Base-by-base conservation (phyloP, 2,797 vertebrate genomes). In the Sebastes steindachneri region DNA sequence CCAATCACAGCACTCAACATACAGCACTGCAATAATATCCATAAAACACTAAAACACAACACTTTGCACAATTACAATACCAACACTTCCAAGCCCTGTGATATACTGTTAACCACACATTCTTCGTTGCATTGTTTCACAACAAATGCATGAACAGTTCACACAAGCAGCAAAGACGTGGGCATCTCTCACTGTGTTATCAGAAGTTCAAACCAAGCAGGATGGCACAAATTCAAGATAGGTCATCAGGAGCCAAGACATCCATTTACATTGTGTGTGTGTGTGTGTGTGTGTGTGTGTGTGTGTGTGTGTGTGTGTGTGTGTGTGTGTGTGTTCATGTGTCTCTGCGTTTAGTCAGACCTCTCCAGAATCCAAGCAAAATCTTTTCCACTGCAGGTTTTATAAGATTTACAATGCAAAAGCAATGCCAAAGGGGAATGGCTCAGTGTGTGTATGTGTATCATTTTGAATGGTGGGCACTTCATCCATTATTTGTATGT, bases 81-180 rank as follows among this genome's bases (percentile, higher is more conserved):
- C 14, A 25, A 69, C 62, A 75, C 75, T 69, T 60, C n/a, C 26
- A 12, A 65, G 67, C 35, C 68, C 76, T 59, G 29, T 55, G 71
- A 76, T 76, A 57, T 3, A 9, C 68, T 25, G 76, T 71, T 68
- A 67, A 81, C 88, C 67, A 67, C 48, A 72, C 63, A 19, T 81
- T 83, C 26, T 69, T 35, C 23, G 48, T 51, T 53, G 45, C 35
- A 66, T 7, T 4, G 37, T 53, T 72, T 28, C 37, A 48, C 54
- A 53, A 45, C 41, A 75, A 79, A 57, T 11, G 25, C 64, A 68
- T 37, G 35, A 66, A 77, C 33, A 9, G 41, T 82, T n/a, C 4
- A 25, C 35, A 68, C 2, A 2, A 72, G 53, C 41, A 37, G 29
- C 5, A 1, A 60, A 29, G 51, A 33, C 4, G 4, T 35, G 51